Conservation (phyloP, 2,113 vertebrate species). For the Capreolus pygargus region DNA sequence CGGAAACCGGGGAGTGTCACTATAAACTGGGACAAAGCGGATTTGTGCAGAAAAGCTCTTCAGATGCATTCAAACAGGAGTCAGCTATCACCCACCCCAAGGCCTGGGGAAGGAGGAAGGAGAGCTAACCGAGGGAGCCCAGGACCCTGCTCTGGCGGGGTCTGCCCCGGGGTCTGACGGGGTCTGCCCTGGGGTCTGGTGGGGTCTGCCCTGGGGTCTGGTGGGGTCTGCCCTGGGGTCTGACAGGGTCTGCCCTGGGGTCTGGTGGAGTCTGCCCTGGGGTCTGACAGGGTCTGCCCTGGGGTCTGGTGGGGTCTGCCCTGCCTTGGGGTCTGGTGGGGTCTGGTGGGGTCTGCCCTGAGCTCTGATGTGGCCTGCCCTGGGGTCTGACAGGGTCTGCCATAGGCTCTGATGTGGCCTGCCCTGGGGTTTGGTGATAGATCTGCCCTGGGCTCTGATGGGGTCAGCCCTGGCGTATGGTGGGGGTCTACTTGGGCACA, state of each 20-base stretch:
- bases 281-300: too few species aligned
- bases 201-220: background rate
- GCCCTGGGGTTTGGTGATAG: background rate
- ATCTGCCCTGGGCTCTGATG: background rate
- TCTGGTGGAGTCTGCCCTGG: rapidly evolving
- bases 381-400: rapidly evolving
- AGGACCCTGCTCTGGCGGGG: background rate
- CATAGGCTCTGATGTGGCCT: background rate
- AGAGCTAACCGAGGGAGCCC: background rate
- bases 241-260: rapidly evolving
- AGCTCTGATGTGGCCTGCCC: too few species aligned
- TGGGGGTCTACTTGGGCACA: background rate
- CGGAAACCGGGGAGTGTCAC: rapidly evolving
- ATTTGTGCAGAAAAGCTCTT: rapidly evolving
- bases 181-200: background rate
- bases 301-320: too few species aligned
- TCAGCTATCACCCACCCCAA: rapidly evolving
- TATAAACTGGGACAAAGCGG: background rate
- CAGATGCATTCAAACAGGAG: background rate
- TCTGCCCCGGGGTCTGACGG: background rate
- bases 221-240: background rate
- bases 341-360: background rate
- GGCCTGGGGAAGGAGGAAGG: background rate
- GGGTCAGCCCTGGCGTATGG: background rate
- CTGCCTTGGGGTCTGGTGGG: too few species aligned